These are phyloP conservation scores for Psephotus haematonotus DNA, from an alignment of 2,113 vertebrate species.

Conservation along the genomic window DNA sequence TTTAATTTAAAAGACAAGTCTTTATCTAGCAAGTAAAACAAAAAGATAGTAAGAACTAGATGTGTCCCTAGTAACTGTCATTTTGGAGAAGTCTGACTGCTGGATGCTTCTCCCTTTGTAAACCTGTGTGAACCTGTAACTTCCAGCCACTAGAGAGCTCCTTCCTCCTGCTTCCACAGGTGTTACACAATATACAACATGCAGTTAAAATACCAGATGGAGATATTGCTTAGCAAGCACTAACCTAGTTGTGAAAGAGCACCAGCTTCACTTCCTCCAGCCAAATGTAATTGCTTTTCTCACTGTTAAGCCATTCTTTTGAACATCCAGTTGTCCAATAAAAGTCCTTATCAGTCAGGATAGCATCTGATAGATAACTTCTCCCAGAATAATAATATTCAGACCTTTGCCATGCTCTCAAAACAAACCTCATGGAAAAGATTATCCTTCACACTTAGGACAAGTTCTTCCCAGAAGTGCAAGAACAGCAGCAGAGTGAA, in stretches of 20 bases:
- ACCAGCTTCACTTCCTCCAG: not conserved
- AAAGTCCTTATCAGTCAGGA: not conserved
- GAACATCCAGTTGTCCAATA: not conserved
- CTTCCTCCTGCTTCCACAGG: not conserved
- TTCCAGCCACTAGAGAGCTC: not conserved
- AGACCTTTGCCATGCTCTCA: not conserved
- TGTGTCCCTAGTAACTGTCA: not conserved
- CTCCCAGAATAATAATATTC: not conserved
- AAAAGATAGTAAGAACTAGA: not conserved
- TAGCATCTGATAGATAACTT: not conserved
- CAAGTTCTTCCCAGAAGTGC: not conserved
- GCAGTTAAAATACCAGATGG: not conserved
- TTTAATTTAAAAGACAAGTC: not conserved
- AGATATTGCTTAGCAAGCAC: not conserved
- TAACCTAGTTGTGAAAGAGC: not conserved
- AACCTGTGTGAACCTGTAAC: not conserved
- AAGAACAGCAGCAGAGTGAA: not conserved
- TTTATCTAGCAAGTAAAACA: not conserved
- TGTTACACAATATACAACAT: not conserved
- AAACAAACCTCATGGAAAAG: not conserved
- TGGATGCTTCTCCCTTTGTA: not conserved
- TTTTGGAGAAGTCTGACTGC: not conserved
- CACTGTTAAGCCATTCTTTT: not conserved
- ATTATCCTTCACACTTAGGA: not conserved
- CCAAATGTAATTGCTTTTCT: not conserved